Evolutionary conservation across 2,797 vertebrate species (phyloP).

Genomic region (Manis pentadactyla): DNA sequence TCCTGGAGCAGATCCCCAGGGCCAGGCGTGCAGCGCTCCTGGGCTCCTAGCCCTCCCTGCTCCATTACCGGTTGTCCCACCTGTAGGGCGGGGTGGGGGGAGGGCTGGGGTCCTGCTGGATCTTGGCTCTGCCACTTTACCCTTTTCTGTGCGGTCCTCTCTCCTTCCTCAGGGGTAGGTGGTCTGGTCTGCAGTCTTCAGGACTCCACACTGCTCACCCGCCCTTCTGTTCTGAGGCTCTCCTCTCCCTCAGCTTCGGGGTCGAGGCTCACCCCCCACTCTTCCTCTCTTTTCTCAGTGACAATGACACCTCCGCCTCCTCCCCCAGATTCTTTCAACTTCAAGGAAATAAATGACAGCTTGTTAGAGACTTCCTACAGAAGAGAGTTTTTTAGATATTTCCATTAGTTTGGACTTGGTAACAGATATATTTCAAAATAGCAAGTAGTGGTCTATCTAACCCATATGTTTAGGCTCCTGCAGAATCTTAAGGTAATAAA

Average conservation of each 20-base stretch:
- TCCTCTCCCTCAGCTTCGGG: background rate
- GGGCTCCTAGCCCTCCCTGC: no score
- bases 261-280: background rate
- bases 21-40: no score
- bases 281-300: background rate
- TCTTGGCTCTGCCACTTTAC: no score
- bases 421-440: constrained; percentile 91
- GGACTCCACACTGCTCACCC: background rate
- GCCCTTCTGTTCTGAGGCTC: background rate
- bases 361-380: constrained; percentile 96
- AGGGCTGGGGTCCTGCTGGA: no score
- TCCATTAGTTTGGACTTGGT: constrained; percentile 89
- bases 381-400: constrained; percentile 95
- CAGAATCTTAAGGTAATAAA: constrained; percentile 94
- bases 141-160: no score
- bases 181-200: no score
- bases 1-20: no score
- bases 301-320: background rate
- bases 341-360: constrained; percentile 88
- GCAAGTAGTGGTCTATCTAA: constrained; percentile 91
- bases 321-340: constrained; percentile 89
- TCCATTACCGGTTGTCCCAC: no score
- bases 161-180: no score
- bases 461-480: constrained; percentile 94
- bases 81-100: no score